Base-by-base conservation (phyloP, 64 coral and sea anemone genomes). In the Porites lutea region DNA sequence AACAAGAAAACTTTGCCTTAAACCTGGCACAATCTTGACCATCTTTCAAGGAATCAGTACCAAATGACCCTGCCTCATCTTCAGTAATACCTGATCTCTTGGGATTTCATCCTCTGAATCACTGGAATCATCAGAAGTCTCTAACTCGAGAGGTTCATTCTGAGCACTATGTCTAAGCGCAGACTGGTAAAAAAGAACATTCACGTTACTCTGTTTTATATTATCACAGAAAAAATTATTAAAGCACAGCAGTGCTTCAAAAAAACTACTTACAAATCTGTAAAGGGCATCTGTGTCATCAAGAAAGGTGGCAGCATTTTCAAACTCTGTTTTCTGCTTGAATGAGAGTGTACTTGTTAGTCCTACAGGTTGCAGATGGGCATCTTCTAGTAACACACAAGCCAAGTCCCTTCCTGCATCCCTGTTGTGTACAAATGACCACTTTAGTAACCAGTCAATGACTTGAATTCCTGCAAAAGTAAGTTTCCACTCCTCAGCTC, bases 111-210 rank as follows among this genome's bases (percentile, higher is more conserved):
- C 94, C 57, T 99, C 97, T 67, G 94, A 96, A 75, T 99, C 97
- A 88, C 94, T 99, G 52, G 97, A 99, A 65, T 96, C 97, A 77
- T 99, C 97, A 48, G 97, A 97, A 20, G 52, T 96, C 48, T 99
- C 97, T 18, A 75, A 72, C 65, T 99, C 97, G 43, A 93, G 82
- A 60, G 59, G 37, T 61, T 96, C 97, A 66, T 88, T 92, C 19
- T 89, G 94, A 52, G 7, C 75, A 19, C 91, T 95, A 46, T 80
- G 80, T 12, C 89, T 93, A 52, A 99, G 74, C 0, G 97, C 97
- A 15, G 94, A 99, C 97, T 99, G 50, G n/a, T 55, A 71, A 88
- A 60, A 11, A 85, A 58, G 12, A 53, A 54, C 49, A 57, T 59
- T 71, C 50, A 59, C n/a, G 43, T 21, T 23, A 37, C 27, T 37